Percentiles rank a stretch among this genome's conserved stretches.
Conservation (phyloP, 2,113 vertebrate genomes). For the Gasterosteus nipponicus region DNA sequence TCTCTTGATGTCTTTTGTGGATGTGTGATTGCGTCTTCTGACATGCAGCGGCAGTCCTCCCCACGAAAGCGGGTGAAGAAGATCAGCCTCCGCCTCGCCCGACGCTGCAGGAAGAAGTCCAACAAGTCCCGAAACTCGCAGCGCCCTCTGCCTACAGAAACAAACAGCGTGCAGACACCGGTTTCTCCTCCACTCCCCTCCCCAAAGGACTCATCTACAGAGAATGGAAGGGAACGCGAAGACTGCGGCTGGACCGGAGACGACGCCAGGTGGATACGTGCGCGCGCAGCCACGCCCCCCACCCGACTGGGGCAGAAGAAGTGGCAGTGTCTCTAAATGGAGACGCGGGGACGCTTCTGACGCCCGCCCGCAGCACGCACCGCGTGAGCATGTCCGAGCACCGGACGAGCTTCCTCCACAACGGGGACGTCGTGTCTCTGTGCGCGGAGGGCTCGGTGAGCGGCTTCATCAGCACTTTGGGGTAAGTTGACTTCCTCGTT, state of each 20-base stretch:
- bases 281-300: too few species aligned
- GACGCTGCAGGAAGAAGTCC: constrained; percentile 84
- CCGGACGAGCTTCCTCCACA: constrained; percentile 93
- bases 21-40: too few species aligned
- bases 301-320: constrained; percentile 23
- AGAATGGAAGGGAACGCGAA: constrained; percentile 22
- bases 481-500: constrained; percentile 84
- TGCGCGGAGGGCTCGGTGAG: constrained; percentile 94
- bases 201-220: background rate
- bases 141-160: constrained; percentile 9
- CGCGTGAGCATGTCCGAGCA: constrained; percentile 89
- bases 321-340: constrained; percentile 42
- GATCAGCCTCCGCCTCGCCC: constrained; percentile 47
- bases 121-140: constrained; percentile 56
- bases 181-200: background rate
- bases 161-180: background rate
- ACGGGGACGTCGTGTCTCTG: constrained; percentile 95
- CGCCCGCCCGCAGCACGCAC: background rate
- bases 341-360: constrained; percentile 19
- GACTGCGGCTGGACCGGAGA: constrained; percentile 40
- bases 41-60: constrained; percentile 79
- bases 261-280: too few species aligned
- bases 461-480: constrained; percentile 95
- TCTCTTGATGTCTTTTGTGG: too few species aligned
- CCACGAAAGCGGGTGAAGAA: constrained; percentile 70